These are phyloP conservation scores for Anolis sagrei DNA, from an alignment of 2,113 vertebrate genomes.

Conservation along the genomic window DNA sequence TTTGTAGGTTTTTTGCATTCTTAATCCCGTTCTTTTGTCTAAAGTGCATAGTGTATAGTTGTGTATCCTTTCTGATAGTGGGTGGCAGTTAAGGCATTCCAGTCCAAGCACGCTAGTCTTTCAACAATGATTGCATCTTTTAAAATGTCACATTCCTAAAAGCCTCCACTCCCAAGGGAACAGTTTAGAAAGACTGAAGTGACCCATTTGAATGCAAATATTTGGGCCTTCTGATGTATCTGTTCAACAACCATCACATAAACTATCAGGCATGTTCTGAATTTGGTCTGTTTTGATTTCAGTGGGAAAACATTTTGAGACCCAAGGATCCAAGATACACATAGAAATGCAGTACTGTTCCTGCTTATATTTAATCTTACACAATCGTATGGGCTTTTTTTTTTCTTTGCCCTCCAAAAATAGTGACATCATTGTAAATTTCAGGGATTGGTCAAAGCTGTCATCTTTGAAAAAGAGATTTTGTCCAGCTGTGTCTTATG, in stretches of 20 bases:
- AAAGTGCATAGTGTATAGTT: slow-evolving; percentile 14
- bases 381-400: neutral
- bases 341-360: neutral
- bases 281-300: slow-evolving; percentile 12
- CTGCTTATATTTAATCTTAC: slow-evolving; percentile 8
- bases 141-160: slow-evolving; percentile 14
- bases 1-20: slow-evolving; percentile 9
- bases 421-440: neutral
- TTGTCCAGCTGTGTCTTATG: neutral
- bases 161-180: neutral
- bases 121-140: neutral
- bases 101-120: neutral
- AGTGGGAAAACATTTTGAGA: slow-evolving; percentile 22
- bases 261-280: neutral
- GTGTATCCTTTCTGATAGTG: slow-evolving; percentile 3
- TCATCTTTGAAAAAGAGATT: neutral
- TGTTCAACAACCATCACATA: neutral
- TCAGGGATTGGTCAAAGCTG: neutral
- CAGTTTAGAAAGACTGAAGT: neutral
- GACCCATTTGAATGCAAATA: slow-evolving; percentile 16
- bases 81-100: slow-evolving; percentile 28
- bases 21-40: neutral
- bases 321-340: neutral
- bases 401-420: neutral
- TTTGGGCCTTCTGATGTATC: slow-evolving; percentile 9